These are phyloP conservation scores for Colletes collaris DNA, from an alignment of 2,888 invertebrate genomes.

Conservation along the genomic window DNA sequence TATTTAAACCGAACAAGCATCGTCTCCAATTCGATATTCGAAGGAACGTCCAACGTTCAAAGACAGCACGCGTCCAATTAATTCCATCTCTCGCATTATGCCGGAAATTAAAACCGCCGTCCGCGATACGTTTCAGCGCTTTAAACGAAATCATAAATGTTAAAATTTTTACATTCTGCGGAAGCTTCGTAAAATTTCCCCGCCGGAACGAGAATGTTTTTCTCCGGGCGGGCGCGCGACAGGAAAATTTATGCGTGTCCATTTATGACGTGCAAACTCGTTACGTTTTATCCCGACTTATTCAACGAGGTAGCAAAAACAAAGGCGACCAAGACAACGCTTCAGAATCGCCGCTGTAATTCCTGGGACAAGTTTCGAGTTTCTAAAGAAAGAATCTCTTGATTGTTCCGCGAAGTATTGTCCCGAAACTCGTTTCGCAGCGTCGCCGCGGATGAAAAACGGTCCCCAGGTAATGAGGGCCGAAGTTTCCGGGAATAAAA, in stretches of 20 bases:
- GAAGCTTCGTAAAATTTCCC: background rate
- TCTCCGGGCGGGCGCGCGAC: background rate
- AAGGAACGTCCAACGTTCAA: too few relatives aligned
- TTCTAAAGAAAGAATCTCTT: slow-evolving; percentile 59
- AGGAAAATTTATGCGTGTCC: slow-evolving; percentile 45
- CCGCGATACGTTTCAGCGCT: too few relatives aligned
- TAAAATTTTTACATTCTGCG: background rate
- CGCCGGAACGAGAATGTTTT: background rate
- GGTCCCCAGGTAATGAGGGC: slow-evolving; percentile 57
- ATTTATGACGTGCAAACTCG: slow-evolving; percentile 46
- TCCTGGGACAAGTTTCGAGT: slow-evolving; percentile 55
- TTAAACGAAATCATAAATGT: too few relatives aligned
- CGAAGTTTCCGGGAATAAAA: slow-evolving; percentile 56
- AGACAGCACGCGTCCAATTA: too few relatives aligned
- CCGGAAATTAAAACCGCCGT: too few relatives aligned
- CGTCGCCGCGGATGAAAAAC: slow-evolving; percentile 60
- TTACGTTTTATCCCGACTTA: slow-evolving; percentile 40
- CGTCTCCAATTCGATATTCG: too few relatives aligned
- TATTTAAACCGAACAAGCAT: too few relatives aligned
- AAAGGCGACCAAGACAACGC: slow-evolving; percentile 43
- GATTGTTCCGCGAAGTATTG: slow-evolving; percentile 63
- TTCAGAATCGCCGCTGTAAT: slow-evolving; percentile 52
- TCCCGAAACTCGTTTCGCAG: slow-evolving; percentile 61
- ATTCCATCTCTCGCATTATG: too few relatives aligned
- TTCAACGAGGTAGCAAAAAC: slow-evolving; percentile 42